Percentiles rank a stretch among this genome's conserved stretches.
These are phyloP conservation scores for Leptinotarsa defecta DNA, from an alignment of 1,140 invertebrate genomes.

Conservation along the genomic window DNA sequence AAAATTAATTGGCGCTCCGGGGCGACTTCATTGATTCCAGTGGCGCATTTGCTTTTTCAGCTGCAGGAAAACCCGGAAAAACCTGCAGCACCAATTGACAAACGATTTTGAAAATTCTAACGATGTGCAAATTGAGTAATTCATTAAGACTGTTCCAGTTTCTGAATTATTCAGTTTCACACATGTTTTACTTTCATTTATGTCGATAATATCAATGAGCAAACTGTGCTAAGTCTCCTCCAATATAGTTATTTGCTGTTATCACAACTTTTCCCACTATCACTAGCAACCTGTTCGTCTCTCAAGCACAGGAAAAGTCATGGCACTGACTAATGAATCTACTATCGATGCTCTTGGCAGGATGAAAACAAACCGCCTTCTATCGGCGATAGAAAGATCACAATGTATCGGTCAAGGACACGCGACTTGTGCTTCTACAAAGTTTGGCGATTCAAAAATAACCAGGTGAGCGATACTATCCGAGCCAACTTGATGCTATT, in stretches of 20 bases:
- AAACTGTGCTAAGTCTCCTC: not conserved
- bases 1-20: too few species aligned
- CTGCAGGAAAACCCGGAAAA: too few species aligned
- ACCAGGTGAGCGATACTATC: not conserved
- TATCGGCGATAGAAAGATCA: not conserved
- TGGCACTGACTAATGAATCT: not conserved
- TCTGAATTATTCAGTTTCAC: not conserved
- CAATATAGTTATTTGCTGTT: not conserved
- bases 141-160: not conserved
- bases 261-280: not conserved
- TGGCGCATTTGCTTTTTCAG: too few species aligned
- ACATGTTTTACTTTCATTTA: too few species aligned
- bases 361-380: not conserved
- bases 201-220: too few species aligned
- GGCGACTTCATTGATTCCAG: too few species aligned
- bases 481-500: not conserved
- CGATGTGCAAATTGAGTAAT: too few species aligned
- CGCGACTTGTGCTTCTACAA: conserved; percentile 1
- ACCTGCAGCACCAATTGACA: too few species aligned
- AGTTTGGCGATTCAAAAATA: conserved; percentile 23
- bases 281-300: too few species aligned
- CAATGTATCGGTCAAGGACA: conserved; percentile 11
- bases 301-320: not conserved
- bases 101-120: too few species aligned
- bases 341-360: not conserved